Conservation (phyloP, 2,888 invertebrate genomes). For the Euproctis similis region DNA sequence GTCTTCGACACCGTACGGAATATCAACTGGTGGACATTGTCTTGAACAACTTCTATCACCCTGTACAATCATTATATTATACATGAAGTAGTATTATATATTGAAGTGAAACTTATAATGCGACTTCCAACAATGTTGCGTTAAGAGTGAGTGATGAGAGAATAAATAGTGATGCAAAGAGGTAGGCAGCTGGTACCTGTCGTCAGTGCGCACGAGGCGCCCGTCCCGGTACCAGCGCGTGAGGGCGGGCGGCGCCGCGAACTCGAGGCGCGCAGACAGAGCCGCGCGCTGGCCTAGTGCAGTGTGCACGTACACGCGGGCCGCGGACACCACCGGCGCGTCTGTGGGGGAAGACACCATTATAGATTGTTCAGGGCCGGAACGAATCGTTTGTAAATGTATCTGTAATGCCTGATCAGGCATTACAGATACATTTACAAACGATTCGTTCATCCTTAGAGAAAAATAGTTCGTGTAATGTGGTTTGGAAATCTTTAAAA, state of each 20-base stretch:
- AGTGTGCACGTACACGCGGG: slow-evolving; percentile 83
- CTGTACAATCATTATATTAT: slow-evolving; percentile 33
- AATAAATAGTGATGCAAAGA: too few relatives aligned
- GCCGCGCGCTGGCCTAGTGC: slow-evolving; percentile 82
- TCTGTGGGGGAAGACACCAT: too few relatives aligned
- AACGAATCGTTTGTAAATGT: not conserved
- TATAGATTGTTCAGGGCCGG: too few relatives aligned
- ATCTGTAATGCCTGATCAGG: too few relatives aligned
- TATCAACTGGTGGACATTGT: slow-evolving; percentile 78
- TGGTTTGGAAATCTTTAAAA: too few relatives aligned
- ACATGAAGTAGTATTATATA: too few relatives aligned
- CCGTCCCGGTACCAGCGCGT: slow-evolving; percentile 82
- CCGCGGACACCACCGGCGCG: slow-evolving; percentile 81
- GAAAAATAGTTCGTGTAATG: too few relatives aligned
- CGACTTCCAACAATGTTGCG: too few relatives aligned
- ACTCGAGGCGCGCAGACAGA: slow-evolving; percentile 78
- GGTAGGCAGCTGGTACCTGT: slow-evolving; percentile 33
- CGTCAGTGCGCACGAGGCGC: slow-evolving; percentile 65
- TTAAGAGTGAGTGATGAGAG: too few relatives aligned
- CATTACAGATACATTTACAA: too few relatives aligned
- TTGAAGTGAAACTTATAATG: too few relatives aligned
- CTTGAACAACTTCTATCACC: slow-evolving; percentile 67
- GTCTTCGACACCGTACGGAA: slow-evolving; percentile 79
- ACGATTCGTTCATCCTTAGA: too few relatives aligned
- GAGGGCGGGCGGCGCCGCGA: slow-evolving; percentile 81